Evolutionary conservation across 2,797 vertebrate species (phyloP).

Genomic region (Pygocentrus nattereri): DNA sequence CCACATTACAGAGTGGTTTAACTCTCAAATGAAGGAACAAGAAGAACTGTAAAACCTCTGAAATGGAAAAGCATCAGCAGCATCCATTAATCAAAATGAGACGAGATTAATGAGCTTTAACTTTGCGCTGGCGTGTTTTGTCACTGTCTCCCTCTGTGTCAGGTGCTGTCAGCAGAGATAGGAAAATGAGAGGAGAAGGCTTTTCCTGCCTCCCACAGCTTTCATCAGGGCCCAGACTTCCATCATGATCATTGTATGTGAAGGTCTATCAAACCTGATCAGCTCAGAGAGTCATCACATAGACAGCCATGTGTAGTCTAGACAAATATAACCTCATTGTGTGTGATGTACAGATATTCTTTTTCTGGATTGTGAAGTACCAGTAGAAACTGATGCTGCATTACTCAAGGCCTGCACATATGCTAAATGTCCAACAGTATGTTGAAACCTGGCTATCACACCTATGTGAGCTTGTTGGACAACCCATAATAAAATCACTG

Average conservation of each 20-base stretch:
- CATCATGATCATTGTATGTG: slow-evolving; percentile 23
- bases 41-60: neutral
- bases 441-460: too few species aligned
- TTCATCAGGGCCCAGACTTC: slow-evolving; percentile 20
- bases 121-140: slow-evolving; percentile 19
- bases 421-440: neutral
- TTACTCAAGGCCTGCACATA: neutral
- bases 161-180: slow-evolving; percentile 23
- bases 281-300: slow-evolving; percentile 36
- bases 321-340: slow-evolving; percentile 26
- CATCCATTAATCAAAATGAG: slow-evolving; percentile 28
- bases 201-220: slow-evolving; percentile 7
- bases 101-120: slow-evolving; percentile 48
- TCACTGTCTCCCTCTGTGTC: slow-evolving; percentile 20
- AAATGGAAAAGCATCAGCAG: neutral
- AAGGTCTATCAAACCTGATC: slow-evolving; percentile 45
- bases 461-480: too few species aligned
- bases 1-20: neutral
- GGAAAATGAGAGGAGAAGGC: slow-evolving; percentile 27
- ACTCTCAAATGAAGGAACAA: neutral
- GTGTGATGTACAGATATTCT: slow-evolving; percentile 28
- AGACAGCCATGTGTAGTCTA: slow-evolving; percentile 31
- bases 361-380: slow-evolving; percentile 24
- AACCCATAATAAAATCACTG: too few species aligned
- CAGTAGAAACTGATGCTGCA: neutral